phyloP scores from a whole-genome alignment of 2,888 invertebrate species.

The Apodemia duryi region DNA sequence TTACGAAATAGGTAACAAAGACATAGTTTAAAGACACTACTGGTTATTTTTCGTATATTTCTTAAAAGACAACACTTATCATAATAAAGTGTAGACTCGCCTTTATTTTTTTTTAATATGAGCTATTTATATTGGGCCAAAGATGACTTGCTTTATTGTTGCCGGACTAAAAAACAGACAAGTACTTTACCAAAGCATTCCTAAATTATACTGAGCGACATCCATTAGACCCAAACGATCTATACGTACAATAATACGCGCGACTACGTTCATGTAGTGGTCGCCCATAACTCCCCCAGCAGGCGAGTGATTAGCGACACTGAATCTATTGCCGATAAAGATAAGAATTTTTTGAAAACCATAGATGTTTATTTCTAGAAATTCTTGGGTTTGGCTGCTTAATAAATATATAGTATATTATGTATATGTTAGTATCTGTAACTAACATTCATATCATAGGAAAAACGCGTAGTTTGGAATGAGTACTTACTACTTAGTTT shows the following conservation, averaged over 20 bases:
- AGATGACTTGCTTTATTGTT: slow-evolving; percentile 61
- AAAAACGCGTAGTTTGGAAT: no score
- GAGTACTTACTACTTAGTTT: no score
- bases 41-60: no score
- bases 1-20: no score
- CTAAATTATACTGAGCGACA: slow-evolving; percentile 53
- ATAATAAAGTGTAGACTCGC: slow-evolving; percentile 3
- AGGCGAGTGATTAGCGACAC: background rate
- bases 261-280: background rate
- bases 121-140: slow-evolving; percentile 55
- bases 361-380: no score
- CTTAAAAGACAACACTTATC: background rate
- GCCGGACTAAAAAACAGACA: slow-evolving; percentile 38
- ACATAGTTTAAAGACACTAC: no score
- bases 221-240: slow-evolving; percentile 39
- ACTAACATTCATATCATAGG: no score
- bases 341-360: no score
- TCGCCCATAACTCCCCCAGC: background rate
- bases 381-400: no score
- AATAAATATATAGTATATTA: no score
- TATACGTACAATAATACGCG: background rate
- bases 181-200: slow-evolving; percentile 45
- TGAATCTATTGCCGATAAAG: no score
- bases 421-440: no score
- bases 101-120: slow-evolving; percentile 34